Evolutionary conservation across 2,797 vertebrate species (phyloP).

Genomic region (Argyrosomus regius): DNA sequence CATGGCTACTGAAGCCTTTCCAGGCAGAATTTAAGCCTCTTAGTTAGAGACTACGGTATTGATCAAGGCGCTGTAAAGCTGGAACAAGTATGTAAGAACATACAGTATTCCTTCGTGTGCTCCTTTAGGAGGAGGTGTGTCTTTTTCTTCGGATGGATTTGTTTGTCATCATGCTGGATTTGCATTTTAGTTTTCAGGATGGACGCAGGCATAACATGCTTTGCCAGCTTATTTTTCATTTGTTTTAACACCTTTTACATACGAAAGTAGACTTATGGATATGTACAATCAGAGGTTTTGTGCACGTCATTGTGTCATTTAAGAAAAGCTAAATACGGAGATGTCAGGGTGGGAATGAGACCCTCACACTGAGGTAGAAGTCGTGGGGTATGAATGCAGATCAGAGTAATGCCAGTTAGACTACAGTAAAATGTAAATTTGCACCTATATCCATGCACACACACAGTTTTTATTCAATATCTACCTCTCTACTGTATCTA

Average conservation of each 20-base stretch:
- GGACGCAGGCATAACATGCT: not conserved
- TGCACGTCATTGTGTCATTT: not conserved
- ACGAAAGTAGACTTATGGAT: not conserved
- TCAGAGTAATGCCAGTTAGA: constrained; percentile 4
- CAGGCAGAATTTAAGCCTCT: constrained; percentile 70
- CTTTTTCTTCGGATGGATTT: constrained; percentile 5
- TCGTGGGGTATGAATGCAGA: not conserved
- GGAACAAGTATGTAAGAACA: constrained; percentile 53
- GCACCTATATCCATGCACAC: too few species aligned
- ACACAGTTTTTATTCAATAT: too few species aligned
- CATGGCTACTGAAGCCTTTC: constrained; percentile 34
- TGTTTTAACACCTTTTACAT: not conserved
- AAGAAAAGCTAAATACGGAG: not conserved
- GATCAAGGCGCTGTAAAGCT: constrained; percentile 54
- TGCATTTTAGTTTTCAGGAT: constrained; percentile 17
- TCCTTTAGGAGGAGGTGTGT: not conserved
- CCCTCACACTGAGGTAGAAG: constrained; percentile 1
- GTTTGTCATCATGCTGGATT: not conserved
- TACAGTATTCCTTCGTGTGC: constrained; percentile 6
- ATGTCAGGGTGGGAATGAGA: not conserved
- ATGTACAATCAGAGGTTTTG: not conserved
- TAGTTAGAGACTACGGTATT: constrained; percentile 58
- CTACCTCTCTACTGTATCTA: too few species aligned
- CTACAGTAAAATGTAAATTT: too few species aligned
- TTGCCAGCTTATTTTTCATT: not conserved